Evolutionary conservation across 2,113 vertebrate species (phyloP), one percentile per base, ranked within the genome.

Genomic region (Pachyramphus minor): DNA sequence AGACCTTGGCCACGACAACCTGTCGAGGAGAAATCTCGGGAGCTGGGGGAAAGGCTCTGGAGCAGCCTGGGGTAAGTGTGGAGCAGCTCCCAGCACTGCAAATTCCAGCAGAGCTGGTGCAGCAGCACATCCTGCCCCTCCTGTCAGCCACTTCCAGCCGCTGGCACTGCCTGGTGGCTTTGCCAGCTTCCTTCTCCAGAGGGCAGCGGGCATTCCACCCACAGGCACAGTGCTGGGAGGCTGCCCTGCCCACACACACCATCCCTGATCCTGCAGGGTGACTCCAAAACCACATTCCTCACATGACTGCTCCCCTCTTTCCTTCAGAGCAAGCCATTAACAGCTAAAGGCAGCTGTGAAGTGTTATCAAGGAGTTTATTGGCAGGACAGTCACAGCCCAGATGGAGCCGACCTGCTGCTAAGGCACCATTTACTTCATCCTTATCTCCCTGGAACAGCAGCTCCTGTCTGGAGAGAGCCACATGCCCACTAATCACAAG

Each of bases 381-480:
- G 77, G 88, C 81, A 91, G 90, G 79, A 83, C 76, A 80, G 92
- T 14, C 83, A 89, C 66, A 79, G 94, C 93, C 35, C 5, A 86
- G 83, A 89, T 94, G 90, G 95, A 95, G 96, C 88, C 76, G 9
- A 78, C 56, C 90, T 93, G 85, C 93, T 94, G 92, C 92, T 84
- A 82, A 92, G 91, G 92, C 81, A 87, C 76, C 89, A 79, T 52
- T 87, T 53, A 66, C 88, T 87, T 49, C 92, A 62, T 77, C 88
- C 90, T 95, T 94, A 96, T 97, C 95, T 94, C 73, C 76, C 79
- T 42, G 60, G 81, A 77, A 78, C 79, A 92, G 87, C n/a, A 96
- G 92, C 88, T 78, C 73, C 91, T 58, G 81, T 75, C 92, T 94
- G 90, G n/a, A 96, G 90, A 4, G 2, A 94, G 88, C 88, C 80